Evolutionary conservation across 2,888 invertebrate genomes (phyloP), one percentile per base, ranked within the genome.

Genomic region (Agapostemon virescens): DNA sequence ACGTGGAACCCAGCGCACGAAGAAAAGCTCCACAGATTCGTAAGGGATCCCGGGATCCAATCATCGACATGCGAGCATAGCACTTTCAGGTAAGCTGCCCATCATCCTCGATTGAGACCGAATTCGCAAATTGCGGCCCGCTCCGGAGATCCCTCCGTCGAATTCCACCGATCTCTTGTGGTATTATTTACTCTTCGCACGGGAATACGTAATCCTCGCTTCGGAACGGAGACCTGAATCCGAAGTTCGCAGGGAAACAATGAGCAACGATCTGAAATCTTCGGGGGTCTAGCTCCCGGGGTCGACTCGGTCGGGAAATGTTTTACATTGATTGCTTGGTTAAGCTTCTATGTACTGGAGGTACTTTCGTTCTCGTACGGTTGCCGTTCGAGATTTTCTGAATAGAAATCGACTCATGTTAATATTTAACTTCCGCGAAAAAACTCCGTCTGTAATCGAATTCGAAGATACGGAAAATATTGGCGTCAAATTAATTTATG

Each of bases 61-160:
- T 78, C 75, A 49, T 69, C 75, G 55, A 66, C 74, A 63, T 63
- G 75, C 63, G 68, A 75, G 69, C 69, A 55, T 55, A 30, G 42
- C 75, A 52, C 33, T 69, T 75, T 75, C 69, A 45, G 75, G 69
- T 78, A 78, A 78, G 77, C 77, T 64, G 9, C 64, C 42, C 75
- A 42, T 78, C 64, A 52, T 69, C 68, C 64, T 67, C n/a, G 13
- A 55, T 33, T n/a, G 23, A n/a, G n/a, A 40, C 64, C 64, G 69
- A 75, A 64, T 69, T 75, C 64, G 69, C 75, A 68, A 77, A 77
- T 74, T 74, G 74, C 40, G 13, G 49, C 40, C 45, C 30, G 36
- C 23, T 30, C 11, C 15, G 17, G 38, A 38, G 33, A 49, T 33
- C 33, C 23, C n/a, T n/a, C 70, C 2, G 26, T 7, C 42, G 52